phyloP scores from a whole-genome alignment of 2,113 vertebrate genomes.

The Menura novaehollandiae region DNA sequence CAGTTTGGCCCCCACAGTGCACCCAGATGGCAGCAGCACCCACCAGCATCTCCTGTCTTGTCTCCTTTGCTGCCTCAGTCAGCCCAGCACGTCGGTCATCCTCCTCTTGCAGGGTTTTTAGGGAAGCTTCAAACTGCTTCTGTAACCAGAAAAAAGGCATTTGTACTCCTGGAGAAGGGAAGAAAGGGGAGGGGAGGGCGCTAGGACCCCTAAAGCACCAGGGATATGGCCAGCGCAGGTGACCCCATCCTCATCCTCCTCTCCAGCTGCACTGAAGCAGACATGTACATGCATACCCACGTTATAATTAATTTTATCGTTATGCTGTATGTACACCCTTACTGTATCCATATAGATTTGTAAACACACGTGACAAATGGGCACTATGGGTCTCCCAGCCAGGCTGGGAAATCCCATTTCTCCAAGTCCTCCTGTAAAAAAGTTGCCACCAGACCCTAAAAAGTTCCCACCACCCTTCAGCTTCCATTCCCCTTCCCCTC shows the following conservation, averaged over 20 bases:
- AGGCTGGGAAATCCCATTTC: neutral
- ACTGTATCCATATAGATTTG: fast-evolving
- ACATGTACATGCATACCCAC: fast-evolving
- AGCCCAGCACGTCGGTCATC: fast-evolving
- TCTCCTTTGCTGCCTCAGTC: neutral
- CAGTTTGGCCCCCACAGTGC: too few species aligned
- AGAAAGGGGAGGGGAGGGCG: neutral
- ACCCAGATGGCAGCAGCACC: neutral
- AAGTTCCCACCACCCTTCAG: too few species aligned
- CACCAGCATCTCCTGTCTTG: neutral
- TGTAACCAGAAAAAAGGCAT: neutral
- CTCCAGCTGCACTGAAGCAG: neutral
- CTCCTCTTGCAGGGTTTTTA: neutral
- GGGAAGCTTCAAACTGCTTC: neutral
- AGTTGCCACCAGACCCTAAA: neutral
- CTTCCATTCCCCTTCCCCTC: fast-evolving
- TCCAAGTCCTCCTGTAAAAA: neutral
- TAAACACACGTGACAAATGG: fast-evolving
- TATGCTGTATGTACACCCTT: too few species aligned
- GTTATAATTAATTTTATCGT: too few species aligned
- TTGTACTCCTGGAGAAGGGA: neutral
- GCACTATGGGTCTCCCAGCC: neutral
- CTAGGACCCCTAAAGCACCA: neutral
- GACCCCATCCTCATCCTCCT: neutral
- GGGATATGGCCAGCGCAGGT: fast-evolving